Evolutionary conservation across 2,888 invertebrate genomes (phyloP).

Genomic region (Micropterix aruncella): DNA sequence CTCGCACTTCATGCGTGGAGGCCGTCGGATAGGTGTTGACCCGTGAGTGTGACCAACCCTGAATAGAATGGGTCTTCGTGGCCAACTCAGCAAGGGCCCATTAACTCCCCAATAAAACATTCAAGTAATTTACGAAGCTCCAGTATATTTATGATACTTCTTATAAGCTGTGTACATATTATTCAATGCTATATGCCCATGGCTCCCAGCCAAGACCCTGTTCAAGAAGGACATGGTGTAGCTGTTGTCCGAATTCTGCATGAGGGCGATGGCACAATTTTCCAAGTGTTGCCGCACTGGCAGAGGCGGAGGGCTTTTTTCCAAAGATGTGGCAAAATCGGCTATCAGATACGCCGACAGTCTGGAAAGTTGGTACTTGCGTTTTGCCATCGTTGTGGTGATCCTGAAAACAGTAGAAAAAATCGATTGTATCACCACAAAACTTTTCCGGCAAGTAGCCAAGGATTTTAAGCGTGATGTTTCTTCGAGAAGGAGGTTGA

Average conservation of each 20-base stretch:
- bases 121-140: conserved; percentile 20
- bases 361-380: conserved; percentile 28
- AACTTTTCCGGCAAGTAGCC: no score
- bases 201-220: conserved; percentile 22
- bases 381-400: conserved; percentile 21
- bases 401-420: conserved; percentile 11
- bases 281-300: conserved; percentile 28
- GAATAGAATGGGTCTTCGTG: no score
- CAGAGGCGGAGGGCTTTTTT: conserved; percentile 22
- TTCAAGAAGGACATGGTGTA: conserved; percentile 30
- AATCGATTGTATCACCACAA: no score
- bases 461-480: no score
- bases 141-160: conserved; percentile 34
- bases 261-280: conserved; percentile 24
- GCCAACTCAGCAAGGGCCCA: no score
- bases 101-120: no score
- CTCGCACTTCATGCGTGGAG: no score
- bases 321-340: conserved; percentile 25
- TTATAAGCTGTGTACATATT: conserved; percentile 31
- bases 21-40: no score
- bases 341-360: conserved; percentile 31
- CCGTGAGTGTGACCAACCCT: no score
- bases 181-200: conserved; percentile 28
- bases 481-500: no score
- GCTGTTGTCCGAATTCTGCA: conserved; percentile 24